These are phyloP conservation scores for Drosophila carrolli DNA, from an alignment of 1,140 invertebrate species.

Conservation along the genomic window DNA sequence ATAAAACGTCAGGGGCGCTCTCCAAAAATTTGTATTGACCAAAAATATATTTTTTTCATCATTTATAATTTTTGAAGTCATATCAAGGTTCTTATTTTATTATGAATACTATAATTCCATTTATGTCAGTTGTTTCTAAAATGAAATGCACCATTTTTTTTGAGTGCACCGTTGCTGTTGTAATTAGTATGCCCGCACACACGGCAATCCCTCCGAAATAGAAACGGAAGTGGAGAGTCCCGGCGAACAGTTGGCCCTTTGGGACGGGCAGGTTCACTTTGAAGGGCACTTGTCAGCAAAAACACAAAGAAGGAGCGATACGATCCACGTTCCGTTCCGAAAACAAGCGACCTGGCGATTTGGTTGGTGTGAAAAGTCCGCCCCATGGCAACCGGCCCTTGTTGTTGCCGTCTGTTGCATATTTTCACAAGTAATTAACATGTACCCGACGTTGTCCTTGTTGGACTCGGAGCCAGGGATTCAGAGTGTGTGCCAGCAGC, in stretches of 20 bases:
- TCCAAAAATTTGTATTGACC: too few species aligned
- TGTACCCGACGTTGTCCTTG: constrained; percentile 77
- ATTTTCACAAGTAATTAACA: constrained; percentile 83
- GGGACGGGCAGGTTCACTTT: constrained; percentile 58
- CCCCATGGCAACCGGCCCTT: constrained; percentile 65
- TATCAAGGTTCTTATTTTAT: too few species aligned
- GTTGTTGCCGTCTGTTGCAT: constrained; percentile 72
- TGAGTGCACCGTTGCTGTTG: constrained; percentile 42
- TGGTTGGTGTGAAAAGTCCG: constrained; percentile 73
- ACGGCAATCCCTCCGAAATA: constrained; percentile 21
- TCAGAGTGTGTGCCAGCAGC: constrained; percentile 37
- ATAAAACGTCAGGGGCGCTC: too few species aligned
- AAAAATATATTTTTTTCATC: too few species aligned
- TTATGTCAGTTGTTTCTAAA: not conserved
- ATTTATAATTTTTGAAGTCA: too few species aligned
- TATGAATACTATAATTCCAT: too few species aligned
- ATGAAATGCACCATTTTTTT: not conserved
- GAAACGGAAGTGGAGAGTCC: constrained; percentile 19
- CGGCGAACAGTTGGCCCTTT: constrained; percentile 15
- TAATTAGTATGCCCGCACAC: constrained; percentile 79
- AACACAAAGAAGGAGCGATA: constrained; percentile 50
- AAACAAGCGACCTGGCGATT: constrained; percentile 47
- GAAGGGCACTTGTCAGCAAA: constrained; percentile 58
- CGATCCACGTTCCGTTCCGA: constrained; percentile 12
- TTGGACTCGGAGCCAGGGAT: constrained; percentile 39